Base-by-base conservation (phyloP, 2,113 vertebrate species). In the Lathamus discolor region DNA sequence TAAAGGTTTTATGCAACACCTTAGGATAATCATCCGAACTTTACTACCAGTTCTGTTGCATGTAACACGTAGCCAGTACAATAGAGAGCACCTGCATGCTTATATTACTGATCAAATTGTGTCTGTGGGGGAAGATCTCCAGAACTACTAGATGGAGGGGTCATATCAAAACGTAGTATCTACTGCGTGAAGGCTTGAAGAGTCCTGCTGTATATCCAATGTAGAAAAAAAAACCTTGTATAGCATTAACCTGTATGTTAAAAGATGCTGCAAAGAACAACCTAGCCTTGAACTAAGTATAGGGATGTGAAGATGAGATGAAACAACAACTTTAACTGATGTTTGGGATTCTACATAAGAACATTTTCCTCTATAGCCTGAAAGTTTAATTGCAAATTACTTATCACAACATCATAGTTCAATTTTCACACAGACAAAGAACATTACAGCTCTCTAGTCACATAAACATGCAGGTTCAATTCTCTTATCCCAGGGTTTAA, bases 151-250 rank as follows among this genome's bases (percentile, higher is more conserved):
- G 5, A 9, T 25, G 7, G 9, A 76, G 13, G 69, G 13, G 2
- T 70, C 17, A 8, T 13, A 31, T 9, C 69, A 41, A 85, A 48
- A 69, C 23, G 11, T 6, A 57, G 62, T 10, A 29, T 52, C 15
- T 31, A 52, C 7, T n/a, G 33, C 39, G 13, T 2, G 17, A 33
- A 75, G 17, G 61, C 91, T 68, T 75, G 9, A 81, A 89, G 48
- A 49, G 8, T 51, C 3, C 2, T 7, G 8, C 13, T 52, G 7
- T n/a, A 29, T 8, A 73, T 4, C 5, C 11, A 18, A 1, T 7
- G 3, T 23, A 10, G 31, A 68, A 75, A 80, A 64, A 64, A 63
- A 44, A 22, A 23, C 7, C 43, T n/a, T 61, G 5, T 15, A 20
- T 7, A 86, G 2, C 2, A 1, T 48, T 75, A 74, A 37, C 8